phyloP scores from a whole-genome alignment of 2,113 vertebrate species.

The Aramus guarauna region DNA sequence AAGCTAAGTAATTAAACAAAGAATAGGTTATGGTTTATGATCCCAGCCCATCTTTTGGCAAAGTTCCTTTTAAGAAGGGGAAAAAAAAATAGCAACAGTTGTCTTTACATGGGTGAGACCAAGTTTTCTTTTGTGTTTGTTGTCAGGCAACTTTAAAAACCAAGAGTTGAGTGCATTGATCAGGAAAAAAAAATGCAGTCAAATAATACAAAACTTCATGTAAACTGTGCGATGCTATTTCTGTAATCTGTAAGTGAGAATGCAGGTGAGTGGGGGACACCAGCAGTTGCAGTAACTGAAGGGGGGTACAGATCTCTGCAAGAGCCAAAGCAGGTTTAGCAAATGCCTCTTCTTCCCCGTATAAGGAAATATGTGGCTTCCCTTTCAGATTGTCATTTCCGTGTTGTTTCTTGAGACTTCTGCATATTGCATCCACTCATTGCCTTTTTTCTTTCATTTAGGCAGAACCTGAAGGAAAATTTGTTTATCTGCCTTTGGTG shows the following conservation, averaged over 20 bases:
- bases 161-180: background rate
- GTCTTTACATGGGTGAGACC: background rate
- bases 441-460: background rate
- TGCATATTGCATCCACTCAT: background rate
- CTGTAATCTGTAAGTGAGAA: background rate
- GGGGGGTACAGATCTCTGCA: background rate
- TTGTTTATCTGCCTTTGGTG: background rate
- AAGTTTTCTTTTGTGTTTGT: background rate
- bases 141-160: background rate
- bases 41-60: conserved; percentile 53
- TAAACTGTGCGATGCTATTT: background rate
- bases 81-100: background rate
- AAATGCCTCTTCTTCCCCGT: background rate
- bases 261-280: background rate
- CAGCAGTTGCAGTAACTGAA: background rate
- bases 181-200: accelerated
- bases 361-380: background rate
- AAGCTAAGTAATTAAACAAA: conserved; percentile 68
- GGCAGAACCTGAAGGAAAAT: background rate
- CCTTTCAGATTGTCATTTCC: background rate
- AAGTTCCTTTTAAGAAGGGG: background rate
- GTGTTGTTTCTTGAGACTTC: background rate
- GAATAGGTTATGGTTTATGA: conserved; percentile 56
- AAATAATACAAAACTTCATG: background rate
- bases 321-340: background rate